Evolutionary conservation across 2,113 vertebrate genomes (phyloP), one percentile per base, ranked within the genome.

Genomic region (Osmerus eperlanus): DNA sequence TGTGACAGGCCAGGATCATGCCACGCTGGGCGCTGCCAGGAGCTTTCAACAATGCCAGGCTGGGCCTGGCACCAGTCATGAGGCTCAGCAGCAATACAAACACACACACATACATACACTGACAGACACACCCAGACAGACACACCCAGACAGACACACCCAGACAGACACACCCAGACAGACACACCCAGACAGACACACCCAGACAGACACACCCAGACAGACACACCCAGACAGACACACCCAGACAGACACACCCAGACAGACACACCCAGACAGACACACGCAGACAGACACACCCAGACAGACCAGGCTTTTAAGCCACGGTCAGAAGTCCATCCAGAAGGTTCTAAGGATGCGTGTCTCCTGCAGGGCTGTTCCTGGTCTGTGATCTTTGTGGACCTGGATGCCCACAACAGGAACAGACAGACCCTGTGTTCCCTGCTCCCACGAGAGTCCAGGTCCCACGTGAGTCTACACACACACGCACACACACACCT

Each of bases 301-400:
- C 5, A 36, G 32, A 36, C 32, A 47, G 41, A 47, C 41, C 41
- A 47, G 41, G 41, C 41, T 47, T 47, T 1, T 47, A 9, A 2
- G 41, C 7, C 5, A 47, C 41, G 0, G 12, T 47, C 41, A 12
- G 7, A 47, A 47, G 41, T 11, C 41, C 9, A 11, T 47, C 41
- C 41, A 47, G 9, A 47, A 47, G 41, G 41, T 62, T 23, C 56
- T 66, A 15, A 41, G 18, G 64, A 25, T 58, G 51, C 65, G 14
- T 78, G 86, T 77, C 75, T 12, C 79, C 87, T 81, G 4, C 87
- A 99, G 97, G 97, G 97, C 75, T 99, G 97, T 82, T 99, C 97
- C 0, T 99, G 97, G 97, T 99, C 97, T 14, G 96, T 99, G 78
- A 99, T 99, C 88, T 99, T 99, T 86, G 97, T 98, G 91, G 97